Evolutionary conservation across 2,797 vertebrate genomes (phyloP).

Genomic region (Rhynchonycteris naso): DNA sequence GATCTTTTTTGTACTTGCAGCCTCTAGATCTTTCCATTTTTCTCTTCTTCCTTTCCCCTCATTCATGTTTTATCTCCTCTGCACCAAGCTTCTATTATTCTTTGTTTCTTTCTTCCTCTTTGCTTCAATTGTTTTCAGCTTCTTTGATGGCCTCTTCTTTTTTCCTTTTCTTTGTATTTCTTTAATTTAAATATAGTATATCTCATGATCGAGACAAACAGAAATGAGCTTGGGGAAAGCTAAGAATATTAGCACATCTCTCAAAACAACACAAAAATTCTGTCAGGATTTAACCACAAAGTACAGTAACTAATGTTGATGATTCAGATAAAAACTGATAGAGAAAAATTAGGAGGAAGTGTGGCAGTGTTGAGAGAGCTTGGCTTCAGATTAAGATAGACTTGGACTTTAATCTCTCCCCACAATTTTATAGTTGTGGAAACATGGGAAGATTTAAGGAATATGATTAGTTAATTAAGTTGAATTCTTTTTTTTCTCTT

Average conservation of each 20-base stretch:
- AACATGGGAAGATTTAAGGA: not conserved
- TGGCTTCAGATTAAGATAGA: not conserved
- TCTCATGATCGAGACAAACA: not conserved
- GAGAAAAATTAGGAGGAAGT: not conserved
- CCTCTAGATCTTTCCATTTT: not conserved
- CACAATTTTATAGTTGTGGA: not conserved
- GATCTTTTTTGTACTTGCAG: not conserved
- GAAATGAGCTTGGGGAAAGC: not conserved
- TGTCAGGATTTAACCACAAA: not conserved
- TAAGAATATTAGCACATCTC: not conserved
- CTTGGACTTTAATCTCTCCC: not conserved
- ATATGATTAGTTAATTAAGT: not conserved
- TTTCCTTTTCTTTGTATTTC: not conserved
- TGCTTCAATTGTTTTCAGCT: not conserved
- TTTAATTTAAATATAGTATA: conserved; percentile 22
- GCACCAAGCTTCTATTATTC: not conserved
- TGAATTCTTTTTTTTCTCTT: not conserved
- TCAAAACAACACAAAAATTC: not conserved
- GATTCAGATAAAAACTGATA: not conserved
- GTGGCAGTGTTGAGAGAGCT: not conserved
- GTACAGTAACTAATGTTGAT: not conserved
- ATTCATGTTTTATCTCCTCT: not conserved
- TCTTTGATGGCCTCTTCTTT: not conserved
- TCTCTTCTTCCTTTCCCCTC: not conserved
- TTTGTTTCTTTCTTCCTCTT: conserved; percentile 25